Evolutionary conservation across 2,113 vertebrate species (phyloP).

Genomic region (Phylloscopus trochilus): DNA sequence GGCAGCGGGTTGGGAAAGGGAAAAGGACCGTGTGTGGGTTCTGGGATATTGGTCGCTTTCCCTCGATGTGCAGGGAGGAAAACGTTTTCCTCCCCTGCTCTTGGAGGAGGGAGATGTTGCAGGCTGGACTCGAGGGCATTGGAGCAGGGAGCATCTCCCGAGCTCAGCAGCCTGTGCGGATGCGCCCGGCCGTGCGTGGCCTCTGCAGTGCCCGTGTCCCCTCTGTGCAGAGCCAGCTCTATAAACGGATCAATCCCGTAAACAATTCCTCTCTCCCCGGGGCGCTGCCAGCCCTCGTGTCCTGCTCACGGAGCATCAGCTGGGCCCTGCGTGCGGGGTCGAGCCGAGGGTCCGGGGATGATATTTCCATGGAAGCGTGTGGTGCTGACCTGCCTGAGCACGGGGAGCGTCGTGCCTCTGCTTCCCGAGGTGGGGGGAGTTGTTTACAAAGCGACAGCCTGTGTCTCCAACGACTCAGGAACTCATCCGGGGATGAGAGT

Average conservation of each 20-base stretch:
- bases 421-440: constrained; percentile 4
- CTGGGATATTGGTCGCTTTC: not conserved
- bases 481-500: constrained; percentile 63
- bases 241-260: not conserved
- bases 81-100: not conserved
- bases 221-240: not conserved
- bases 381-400: not conserved
- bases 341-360: not conserved
- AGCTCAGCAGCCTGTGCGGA: not conserved
- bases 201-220: not conserved
- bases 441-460: constrained; percentile 56
- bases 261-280: not conserved
- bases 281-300: not conserved
- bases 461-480: constrained; percentile 40
- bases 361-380: not conserved
- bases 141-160: not conserved
- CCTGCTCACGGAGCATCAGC: not conserved
- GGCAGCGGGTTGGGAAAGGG: not conserved
- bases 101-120: not conserved
- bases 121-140: accelerated
- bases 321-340: not conserved
- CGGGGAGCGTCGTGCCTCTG: not conserved
- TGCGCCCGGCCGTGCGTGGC: not conserved
- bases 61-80: accelerated
- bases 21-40: not conserved